These are phyloP conservation scores for Acinonyx jubatus DNA, from an alignment of 2,113 vertebrate species.

Conservation along the genomic window DNA sequence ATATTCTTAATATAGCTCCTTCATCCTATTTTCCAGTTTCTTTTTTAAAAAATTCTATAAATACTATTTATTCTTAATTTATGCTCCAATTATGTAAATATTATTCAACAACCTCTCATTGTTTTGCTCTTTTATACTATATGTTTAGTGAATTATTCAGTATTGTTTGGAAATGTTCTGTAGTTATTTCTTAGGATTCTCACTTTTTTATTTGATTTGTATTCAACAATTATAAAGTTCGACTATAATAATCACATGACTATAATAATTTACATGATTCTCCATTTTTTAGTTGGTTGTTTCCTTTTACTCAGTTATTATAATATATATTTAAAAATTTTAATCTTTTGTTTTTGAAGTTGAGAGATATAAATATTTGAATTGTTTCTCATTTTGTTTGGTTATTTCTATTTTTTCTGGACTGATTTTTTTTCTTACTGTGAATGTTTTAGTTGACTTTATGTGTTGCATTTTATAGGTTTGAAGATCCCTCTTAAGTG, in stretches of 20 bases:
- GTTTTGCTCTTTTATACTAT: background rate
- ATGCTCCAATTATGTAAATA: background rate
- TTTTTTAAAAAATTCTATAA: background rate
- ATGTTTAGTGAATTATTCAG: background rate
- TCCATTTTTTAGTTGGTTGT: background rate
- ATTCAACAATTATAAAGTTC: background rate
- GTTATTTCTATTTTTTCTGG: background rate
- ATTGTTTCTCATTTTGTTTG: background rate
- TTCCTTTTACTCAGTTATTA: background rate
- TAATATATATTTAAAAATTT: background rate
- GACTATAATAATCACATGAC: background rate
- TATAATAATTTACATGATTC: background rate
- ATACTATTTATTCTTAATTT: background rate
- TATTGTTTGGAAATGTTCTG: background rate
- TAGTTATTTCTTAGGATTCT: background rate
- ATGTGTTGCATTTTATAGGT: background rate
- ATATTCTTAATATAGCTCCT: background rate
- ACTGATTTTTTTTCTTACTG: background rate
- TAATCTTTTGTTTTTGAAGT: background rate
- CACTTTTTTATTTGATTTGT: background rate
- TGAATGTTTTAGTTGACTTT: background rate
- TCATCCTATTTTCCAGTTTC: background rate
- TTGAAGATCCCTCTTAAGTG: background rate
- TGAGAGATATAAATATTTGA: background rate
- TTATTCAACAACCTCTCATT: background rate